Evolutionary conservation across 2,888 invertebrate species (phyloP).

Genomic region (Andrena camellia): DNA sequence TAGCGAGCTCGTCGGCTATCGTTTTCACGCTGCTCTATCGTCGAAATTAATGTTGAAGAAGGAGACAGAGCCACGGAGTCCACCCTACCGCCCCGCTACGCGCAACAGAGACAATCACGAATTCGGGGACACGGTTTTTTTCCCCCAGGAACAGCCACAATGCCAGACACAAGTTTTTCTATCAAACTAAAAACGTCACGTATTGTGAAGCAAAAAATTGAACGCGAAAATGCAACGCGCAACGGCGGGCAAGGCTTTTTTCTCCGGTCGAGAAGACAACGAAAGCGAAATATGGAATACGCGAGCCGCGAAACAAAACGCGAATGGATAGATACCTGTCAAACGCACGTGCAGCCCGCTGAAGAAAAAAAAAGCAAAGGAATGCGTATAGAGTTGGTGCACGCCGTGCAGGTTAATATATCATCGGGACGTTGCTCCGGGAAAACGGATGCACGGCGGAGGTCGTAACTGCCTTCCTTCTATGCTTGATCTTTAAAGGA

Average conservation of each 20-base stretch:
- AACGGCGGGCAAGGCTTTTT: constrained; percentile 55
- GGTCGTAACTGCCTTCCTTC: background rate
- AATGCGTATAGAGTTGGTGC: constrained; percentile 3
- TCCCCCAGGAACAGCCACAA: constrained; percentile 3
- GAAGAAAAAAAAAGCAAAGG: constrained; percentile 35
- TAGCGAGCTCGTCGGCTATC: background rate
- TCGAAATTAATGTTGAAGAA: constrained; percentile 22
- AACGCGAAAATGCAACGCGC: constrained; percentile 34
- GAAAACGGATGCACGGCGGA: background rate
- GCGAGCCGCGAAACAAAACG: constrained; percentile 41
- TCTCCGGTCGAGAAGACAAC: constrained; percentile 56
- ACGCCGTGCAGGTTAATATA: constrained; percentile 29
- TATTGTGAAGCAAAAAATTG: constrained; percentile 57
- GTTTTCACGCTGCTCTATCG: background rate
- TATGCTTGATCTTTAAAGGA: background rate
- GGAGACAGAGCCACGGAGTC: background rate
- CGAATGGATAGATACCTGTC: constrained; percentile 57
- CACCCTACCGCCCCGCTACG: background rate
- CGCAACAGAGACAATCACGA: constrained; percentile 28
- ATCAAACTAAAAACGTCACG: constrained; percentile 48
- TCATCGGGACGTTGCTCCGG: background rate
- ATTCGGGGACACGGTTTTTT: constrained; percentile 31
- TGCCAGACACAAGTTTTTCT: constrained; percentile 27
- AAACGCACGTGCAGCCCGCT: constrained; percentile 38
- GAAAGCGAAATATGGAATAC: constrained; percentile 50